Evolutionary conservation across 2,113 vertebrate species (phyloP), one percentile per base, ranked within the genome.

Genomic region (Glaucidium brasilianum): DNA sequence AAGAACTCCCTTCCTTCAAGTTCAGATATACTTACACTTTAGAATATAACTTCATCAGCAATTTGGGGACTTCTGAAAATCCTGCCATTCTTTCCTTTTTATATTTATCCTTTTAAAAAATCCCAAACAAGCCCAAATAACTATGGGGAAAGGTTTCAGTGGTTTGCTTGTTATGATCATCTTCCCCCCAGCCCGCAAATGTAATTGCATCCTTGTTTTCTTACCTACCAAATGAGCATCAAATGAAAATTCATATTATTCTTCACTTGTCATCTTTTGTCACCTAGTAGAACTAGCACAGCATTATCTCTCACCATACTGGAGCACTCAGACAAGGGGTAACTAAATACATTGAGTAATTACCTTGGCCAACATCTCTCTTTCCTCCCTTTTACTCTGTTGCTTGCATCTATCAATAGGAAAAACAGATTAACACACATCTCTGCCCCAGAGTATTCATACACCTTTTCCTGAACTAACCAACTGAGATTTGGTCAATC

Each of bases 221-320:
- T 92, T 85, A 93, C 75, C 47, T 73, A 73, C 5, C 50, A 94
- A 94, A 85, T 62, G 11, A 76, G 67, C 56, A 94, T 41, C 58
- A 90, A 90, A 93, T 1, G 5, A 37, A 93, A 93, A 58, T 76
- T 76, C 14, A 7, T 91, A 69, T 58, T 69, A 80, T 74, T 87
- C 45, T 77, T 86, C 32, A 80, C 49, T 80, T 80, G 55, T 49
- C 59, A 83, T 69, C 71, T 93, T 93, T 88, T 78, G 17, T 73
- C 88, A 94, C 55, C 72, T 69, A 37, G 63, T 23, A 80, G 50
- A 92, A 80, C 11, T 45, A 80, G 55, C 58, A 92, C 55, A 80
- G 85, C 71, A 77, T 66, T 63, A 55, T 64, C 59, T 94, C 67
- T 45, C 53, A 85, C 72, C 88, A 34, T 73, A 47, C n/a, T 69